phyloP scores from a whole-genome alignment of 2,888 invertebrate species.

The Clistopyga incitator region DNA sequence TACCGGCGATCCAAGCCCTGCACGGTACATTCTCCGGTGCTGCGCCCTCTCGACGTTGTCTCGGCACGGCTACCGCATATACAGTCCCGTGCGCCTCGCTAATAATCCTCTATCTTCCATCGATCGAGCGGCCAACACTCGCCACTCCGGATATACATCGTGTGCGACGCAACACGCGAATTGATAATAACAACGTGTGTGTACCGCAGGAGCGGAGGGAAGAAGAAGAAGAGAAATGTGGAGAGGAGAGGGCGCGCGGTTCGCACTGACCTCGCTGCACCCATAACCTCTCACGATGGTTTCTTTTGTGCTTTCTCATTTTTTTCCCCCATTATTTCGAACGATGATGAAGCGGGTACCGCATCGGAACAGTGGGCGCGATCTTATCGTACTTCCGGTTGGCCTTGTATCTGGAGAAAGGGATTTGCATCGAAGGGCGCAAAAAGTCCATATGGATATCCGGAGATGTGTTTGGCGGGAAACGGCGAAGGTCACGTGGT shows the following conservation, averaged over 20 bases:
- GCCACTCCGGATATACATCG: slow-evolving; percentile 20
- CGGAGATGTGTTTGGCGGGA: no score
- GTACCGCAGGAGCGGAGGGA: neutral
- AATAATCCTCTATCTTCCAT: slow-evolving; percentile 34
- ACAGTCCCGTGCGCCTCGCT: neutral
- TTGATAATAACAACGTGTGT: slow-evolving; percentile 19
- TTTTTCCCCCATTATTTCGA: slow-evolving; percentile 15
- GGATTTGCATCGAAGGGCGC: slow-evolving; percentile 17
- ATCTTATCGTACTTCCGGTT: slow-evolving; percentile 6
- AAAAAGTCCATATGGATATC: neutral
- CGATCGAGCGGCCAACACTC: slow-evolving; percentile 28
- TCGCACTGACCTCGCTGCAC: slow-evolving; percentile 14
- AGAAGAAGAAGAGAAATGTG: slow-evolving; percentile 19
- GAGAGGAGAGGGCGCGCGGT: neutral
- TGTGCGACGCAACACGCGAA: slow-evolving; percentile 22
- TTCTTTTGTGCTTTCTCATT: slow-evolving; percentile 14
- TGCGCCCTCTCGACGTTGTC: slow-evolving; percentile 27
- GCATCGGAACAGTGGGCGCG: neutral
- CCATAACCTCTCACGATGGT: neutral
- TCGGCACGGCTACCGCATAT: neutral
- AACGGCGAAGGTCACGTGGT: no score
- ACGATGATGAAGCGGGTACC: neutral
- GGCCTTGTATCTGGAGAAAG: neutral
- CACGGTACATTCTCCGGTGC: slow-evolving; percentile 10
- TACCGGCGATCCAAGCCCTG: neutral